Evolutionary conservation across 2,797 vertebrate genomes (phyloP), one percentile per base, ranked within the genome.

Genomic region (Hafferia zeledoni): DNA sequence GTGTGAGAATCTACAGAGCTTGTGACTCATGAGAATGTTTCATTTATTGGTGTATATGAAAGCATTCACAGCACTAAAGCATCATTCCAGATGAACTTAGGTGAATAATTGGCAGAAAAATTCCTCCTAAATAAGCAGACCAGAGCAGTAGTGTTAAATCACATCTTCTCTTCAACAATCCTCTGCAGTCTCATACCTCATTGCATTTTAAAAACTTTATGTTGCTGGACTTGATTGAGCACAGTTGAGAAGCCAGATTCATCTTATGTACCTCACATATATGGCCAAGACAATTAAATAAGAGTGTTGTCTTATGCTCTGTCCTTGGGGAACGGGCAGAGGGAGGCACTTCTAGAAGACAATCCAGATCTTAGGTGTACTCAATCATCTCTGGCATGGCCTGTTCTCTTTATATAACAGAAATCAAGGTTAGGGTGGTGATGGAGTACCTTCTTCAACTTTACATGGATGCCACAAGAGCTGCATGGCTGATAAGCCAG

Each of bases 11-110:
- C 94, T 93, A 82, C 37, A 90, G 77, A 93, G 89, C 78, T 97
- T 88, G 69, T 87, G 88, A 70, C 49, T 98, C 97, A 95, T 97
- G 88, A 94, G 85, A 60, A 74, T 52, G 15, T 94, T 97, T 96
- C 89, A 91, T 90, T 96, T 97, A 95, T 76, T 83, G 60, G 89
- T 96, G 87, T 89, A 91, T 80, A 89, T 92, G 92, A 96, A 97
- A 96, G 75, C 80, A 90, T 96, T 95, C 82, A 77, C 75, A 93
- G 83, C 89, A 93, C 83, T 96, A 96, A 97, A 95, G 37, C 47
- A 82, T 95, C 72, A 93, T 93, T 96, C 10, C 35, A 91, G 83
- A 87, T 96, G 88, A 97, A 90, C 82, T 92, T 93, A 18, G 41
- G 47, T 96, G 95, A 93, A 93, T 41, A 86, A 89, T 79, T 88